A percentile compares a stretch with the other conserved stretches of the same genome.
phyloP scores from a whole-genome alignment of 2,113 vertebrate species.

The Rana temporaria region DNA sequence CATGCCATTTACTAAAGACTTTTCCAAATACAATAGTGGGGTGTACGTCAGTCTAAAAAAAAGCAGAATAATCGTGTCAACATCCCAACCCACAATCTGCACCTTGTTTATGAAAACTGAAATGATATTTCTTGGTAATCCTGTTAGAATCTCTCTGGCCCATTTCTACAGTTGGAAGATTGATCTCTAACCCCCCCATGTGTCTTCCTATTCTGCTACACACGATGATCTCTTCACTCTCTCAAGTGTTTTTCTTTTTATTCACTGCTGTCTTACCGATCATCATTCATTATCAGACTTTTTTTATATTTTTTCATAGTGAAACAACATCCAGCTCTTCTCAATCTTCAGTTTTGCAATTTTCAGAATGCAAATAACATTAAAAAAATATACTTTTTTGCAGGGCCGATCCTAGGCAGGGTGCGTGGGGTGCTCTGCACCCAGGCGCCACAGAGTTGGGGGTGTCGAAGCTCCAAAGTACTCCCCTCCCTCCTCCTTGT shows the following conservation, averaged over 20 bases:
- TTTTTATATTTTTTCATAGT: background rate
- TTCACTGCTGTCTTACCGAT: background rate
- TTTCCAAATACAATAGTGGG: constrained; percentile 26
- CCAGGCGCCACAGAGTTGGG: too few relatives aligned
- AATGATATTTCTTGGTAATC: constrained; percentile 2
- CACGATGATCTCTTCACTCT: constrained; percentile 10
- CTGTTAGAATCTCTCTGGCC: background rate
- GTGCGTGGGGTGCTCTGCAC: too few relatives aligned
- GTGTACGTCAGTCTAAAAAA: constrained; percentile 4
- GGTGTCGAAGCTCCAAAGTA: too few relatives aligned
- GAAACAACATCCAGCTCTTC: background rate
- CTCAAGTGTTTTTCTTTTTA: constrained; percentile 3
- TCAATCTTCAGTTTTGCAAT: background rate
- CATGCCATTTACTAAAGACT: constrained; percentile 30
- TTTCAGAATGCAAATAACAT: constrained; percentile 4
- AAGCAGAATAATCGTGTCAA: constrained; percentile 22
- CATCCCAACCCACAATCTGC: constrained; percentile 16
- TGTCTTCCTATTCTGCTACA: background rate
- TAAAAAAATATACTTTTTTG: background rate
- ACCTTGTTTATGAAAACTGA: constrained; percentile 23
- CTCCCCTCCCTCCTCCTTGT: too few relatives aligned
- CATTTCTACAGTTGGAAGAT: constrained; percentile 7
- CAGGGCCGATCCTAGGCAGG: too few relatives aligned
- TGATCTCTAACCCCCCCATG: constrained; percentile 13
- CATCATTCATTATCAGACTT: constrained; percentile 13